Percentiles rank a stretch among this genome's conserved stretches.
These are phyloP conservation scores for Nomada lathburiana DNA, from an alignment of 2,888 invertebrate genomes.

Conservation along the genomic window DNA sequence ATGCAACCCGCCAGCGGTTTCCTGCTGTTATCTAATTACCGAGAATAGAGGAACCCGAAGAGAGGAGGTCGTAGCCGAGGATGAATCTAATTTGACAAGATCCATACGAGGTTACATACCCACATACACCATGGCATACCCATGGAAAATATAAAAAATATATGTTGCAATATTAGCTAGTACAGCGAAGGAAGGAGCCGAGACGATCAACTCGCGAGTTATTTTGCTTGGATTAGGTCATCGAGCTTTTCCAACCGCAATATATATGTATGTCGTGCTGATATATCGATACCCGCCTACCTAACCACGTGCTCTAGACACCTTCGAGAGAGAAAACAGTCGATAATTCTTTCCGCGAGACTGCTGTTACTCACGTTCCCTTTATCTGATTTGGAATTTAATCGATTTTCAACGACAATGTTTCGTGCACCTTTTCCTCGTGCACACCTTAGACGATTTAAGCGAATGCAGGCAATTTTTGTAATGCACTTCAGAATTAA, in stretches of 20 bases:
- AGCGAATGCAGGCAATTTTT: background rate
- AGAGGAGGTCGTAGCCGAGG: conserved; percentile 53
- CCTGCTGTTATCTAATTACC: conserved; percentile 79
- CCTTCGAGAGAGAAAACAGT: conserved; percentile 29
- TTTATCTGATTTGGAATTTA: background rate
- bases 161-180: background rate
- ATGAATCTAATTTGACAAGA: conserved; percentile 50
- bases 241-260: conserved; percentile 49
- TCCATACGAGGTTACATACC: conserved; percentile 5
- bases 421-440: background rate
- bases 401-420: background rate
- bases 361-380: background rate
- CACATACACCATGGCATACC: no score
- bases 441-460: background rate
- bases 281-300: conserved; percentile 50
- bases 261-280: conserved; percentile 25
- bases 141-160: no score
- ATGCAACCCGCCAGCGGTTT: conserved; percentile 76
- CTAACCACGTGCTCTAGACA: conserved; percentile 44
- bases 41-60: conserved; percentile 64
- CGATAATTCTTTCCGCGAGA: conserved; percentile 1
- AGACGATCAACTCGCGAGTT: background rate
- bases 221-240: conserved; percentile 22
- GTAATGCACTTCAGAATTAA: no score
- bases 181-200: background rate